Evolutionary conservation across 1,140 invertebrate genomes (phyloP), one percentile per base, ranked within the genome.

Genomic region (Xylocopa sonorina): DNA sequence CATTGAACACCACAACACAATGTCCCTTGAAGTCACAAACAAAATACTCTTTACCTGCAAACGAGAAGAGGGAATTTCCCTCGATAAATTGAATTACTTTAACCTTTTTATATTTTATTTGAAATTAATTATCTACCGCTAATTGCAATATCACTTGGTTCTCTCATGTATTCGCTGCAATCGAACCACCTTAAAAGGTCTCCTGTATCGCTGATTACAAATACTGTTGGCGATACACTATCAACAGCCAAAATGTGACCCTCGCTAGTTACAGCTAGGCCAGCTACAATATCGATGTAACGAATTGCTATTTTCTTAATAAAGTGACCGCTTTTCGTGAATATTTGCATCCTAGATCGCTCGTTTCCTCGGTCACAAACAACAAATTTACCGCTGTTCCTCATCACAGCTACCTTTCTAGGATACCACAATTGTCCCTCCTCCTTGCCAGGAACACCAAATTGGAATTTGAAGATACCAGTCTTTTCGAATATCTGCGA

Each of bases 11-110:
- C 48, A 98, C 97, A 24, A 99, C 98, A 91, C 98, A 99, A 92
- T 99, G 98, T 71, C 98, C 98, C 93, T 99, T 99, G 91, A 99
- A 99, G 92, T 99, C 98, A 92, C 98, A 99, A 34, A 99, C 97
- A 93, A 98, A 99, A 93, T 98, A 99, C 92, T 99, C 97, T 88
- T 98, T 97, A 78, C 97, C 97, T 97, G 88, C 64, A 94, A 93
- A 84, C 80, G 62, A 83, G 57, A 32, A 29, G 10, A 34, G n/a
- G n/a, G n/a, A n/a, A n/a, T n/a, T n/a, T n/a, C n/a, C n/a, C n/a
- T n/a, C n/a, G n/a, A n/a, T n/a, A n/a, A n/a, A n/a, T n/a, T n/a
- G n/a, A n/a, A n/a, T n/a, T n/a, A n/a, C n/a, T n/a, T n/a, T n/a
- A n/a, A n/a, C n/a, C n/a, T n/a, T n/a, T n/a, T n/a, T n/a, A n/a